Evolutionary conservation across 2,888 invertebrate genomes (phyloP).

Genomic region (Campaea margaritaria): DNA sequence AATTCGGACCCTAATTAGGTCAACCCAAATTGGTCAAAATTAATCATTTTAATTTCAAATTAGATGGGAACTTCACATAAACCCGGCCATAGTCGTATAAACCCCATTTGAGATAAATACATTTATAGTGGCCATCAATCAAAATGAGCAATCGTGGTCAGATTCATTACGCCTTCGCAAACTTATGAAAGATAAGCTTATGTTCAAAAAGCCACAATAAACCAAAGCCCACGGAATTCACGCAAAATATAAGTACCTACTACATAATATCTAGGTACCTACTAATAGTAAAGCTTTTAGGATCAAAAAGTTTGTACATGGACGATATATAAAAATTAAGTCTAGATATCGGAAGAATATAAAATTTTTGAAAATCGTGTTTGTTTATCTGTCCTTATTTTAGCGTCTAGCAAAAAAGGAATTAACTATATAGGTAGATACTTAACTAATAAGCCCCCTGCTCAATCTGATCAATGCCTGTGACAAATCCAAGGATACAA

Average conservation of each 20-base stretch:
- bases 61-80: slow-evolving; percentile 17
- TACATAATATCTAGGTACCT: no score
- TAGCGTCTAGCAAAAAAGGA: no score
- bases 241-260: background rate
- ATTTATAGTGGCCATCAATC: slow-evolving; percentile 34
- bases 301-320: no score
- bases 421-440: no score
- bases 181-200: slow-evolving; percentile 25
- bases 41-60: slow-evolving; percentile 26
- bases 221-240: slow-evolving; percentile 4
- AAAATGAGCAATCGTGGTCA: slow-evolving; percentile 28
- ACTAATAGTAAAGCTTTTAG: no score
- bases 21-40: slow-evolving; percentile 4
- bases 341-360: no score
- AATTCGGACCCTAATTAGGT: slow-evolving; percentile 22
- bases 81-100: slow-evolving; percentile 21
- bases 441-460: no score
- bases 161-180: slow-evolving; percentile 30
- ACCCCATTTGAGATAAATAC: slow-evolving; percentile 31
- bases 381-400: no score
- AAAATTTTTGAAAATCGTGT: no score
- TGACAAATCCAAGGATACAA: no score
- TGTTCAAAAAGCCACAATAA: slow-evolving; percentile 4
- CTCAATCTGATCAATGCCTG: no score
- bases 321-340: no score